Evolutionary conservation across 2,888 invertebrate species (phyloP).

Genomic region (Apoderus coryli): DNA sequence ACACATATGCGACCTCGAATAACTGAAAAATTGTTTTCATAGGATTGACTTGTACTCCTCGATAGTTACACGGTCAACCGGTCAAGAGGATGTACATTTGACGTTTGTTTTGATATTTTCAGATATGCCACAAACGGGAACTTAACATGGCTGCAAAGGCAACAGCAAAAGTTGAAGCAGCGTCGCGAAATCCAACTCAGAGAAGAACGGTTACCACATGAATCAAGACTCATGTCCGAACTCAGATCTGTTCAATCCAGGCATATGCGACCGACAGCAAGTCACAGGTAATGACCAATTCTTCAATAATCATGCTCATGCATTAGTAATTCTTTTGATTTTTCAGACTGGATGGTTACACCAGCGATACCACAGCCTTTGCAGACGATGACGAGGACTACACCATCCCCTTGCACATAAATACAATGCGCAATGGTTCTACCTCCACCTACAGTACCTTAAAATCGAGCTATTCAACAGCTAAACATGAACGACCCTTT

Average conservation of each 20-base stretch:
- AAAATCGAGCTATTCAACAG: constrained; percentile 23
- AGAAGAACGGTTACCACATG: constrained; percentile 57
- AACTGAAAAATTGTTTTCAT: too few species aligned
- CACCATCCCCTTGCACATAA: constrained; percentile 54
- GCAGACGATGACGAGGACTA: constrained; percentile 64
- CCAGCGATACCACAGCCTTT: constrained; percentile 64
- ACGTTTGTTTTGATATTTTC: constrained; percentile 14
- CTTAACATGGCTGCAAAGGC: constrained; percentile 67
- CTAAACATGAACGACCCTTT: constrained; percentile 43
- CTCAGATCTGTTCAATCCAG: constrained; percentile 37
- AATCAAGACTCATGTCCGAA: constrained; percentile 45
- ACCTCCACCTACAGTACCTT: constrained; percentile 20
- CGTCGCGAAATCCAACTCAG: constrained; percentile 58
- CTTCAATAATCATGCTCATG: background rate
- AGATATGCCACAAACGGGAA: constrained; percentile 25
- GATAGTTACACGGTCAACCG: too few species aligned
- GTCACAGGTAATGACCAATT: too few species aligned
- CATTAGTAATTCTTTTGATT: background rate
- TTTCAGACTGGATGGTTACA: constrained; percentile 51
- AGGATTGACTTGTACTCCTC: too few species aligned
- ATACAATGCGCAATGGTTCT: constrained; percentile 36
- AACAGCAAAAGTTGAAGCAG: constrained; percentile 68
- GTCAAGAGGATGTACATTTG: too few species aligned
- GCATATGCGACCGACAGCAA: constrained; percentile 32
- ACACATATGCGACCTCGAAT: too few species aligned